Conservation (phyloP, 2,113 vertebrate species). For the Lophotis ruficrista region DNA sequence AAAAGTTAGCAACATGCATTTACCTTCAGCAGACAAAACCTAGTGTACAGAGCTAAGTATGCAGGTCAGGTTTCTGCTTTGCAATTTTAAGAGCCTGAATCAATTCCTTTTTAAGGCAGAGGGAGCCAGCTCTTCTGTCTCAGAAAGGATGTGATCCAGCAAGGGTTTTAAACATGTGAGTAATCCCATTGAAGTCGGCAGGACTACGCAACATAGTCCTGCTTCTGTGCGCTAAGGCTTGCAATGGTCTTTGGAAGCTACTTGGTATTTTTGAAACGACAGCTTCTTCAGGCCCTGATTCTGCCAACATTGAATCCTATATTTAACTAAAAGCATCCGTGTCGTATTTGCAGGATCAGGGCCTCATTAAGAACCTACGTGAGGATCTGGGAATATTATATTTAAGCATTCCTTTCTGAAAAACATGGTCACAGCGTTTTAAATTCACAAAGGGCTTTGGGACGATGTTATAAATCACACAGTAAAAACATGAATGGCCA, state of each 20-base stretch:
- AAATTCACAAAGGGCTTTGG: not conserved
- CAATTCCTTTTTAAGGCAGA: not conserved
- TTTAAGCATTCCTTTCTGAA: not conserved
- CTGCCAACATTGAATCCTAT: not conserved
- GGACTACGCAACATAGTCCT: not conserved
- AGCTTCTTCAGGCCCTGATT: not conserved
- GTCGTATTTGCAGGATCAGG: not conserved
- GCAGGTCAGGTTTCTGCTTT: not conserved
- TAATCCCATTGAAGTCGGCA: not conserved
- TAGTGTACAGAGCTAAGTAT: not conserved
- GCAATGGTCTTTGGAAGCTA: not conserved
- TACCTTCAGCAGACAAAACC: not conserved
- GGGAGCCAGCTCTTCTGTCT: not conserved
- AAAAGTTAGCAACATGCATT: not conserved
- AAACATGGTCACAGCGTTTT: not conserved
- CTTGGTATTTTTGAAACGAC: not conserved
- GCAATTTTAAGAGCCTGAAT: not conserved
- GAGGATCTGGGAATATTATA: not conserved
- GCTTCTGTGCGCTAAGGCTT: not conserved
- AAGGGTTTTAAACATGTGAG: not conserved
- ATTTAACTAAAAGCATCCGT: not conserved
- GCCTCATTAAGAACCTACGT: not conserved
- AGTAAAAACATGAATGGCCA: constrained; percentile 25
- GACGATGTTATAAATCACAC: constrained; percentile 29
- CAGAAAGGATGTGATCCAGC: not conserved